phyloP scores from a whole-genome alignment of 2,888 invertebrate genomes.

The Dexiosoma caninum region DNA sequence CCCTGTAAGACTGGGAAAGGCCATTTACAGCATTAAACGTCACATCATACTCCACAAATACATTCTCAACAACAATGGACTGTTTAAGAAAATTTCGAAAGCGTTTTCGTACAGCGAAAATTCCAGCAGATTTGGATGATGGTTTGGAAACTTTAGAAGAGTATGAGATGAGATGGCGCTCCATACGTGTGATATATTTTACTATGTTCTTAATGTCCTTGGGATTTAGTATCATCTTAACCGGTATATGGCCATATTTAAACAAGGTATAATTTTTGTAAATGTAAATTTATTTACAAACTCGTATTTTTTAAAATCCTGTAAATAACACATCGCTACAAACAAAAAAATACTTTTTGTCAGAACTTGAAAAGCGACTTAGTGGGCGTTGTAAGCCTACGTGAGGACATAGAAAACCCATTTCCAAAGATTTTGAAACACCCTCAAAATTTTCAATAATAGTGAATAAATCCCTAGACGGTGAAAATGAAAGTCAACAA shows the following conservation, averaged over 20 bases:
- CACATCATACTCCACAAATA: neutral
- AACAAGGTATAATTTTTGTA: slow-evolving; percentile 83
- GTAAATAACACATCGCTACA: too few relatives aligned
- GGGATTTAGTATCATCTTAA: slow-evolving; percentile 91
- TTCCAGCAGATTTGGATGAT: slow-evolving; percentile 76
- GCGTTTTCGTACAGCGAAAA: slow-evolving; percentile 66
- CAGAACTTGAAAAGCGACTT: too few relatives aligned
- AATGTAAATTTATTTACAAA: too few relatives aligned
- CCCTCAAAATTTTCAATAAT: too few relatives aligned
- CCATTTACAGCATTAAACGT: neutral
- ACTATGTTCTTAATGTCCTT: slow-evolving; percentile 94
- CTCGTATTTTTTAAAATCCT: too few relatives aligned
- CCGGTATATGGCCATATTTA: slow-evolving; percentile 93
- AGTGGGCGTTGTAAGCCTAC: too few relatives aligned
- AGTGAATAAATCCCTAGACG: too few relatives aligned
- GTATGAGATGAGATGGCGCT: slow-evolving; percentile 85
- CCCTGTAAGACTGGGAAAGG: neutral
- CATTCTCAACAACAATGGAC: slow-evolving; percentile 68
- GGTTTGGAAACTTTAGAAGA: slow-evolving; percentile 84
- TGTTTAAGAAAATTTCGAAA: slow-evolving; percentile 64
- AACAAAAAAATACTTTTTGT: too few relatives aligned
- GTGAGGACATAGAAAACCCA: too few relatives aligned
- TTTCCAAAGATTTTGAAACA: too few relatives aligned
- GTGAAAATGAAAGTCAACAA: too few relatives aligned
- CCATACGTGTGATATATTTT: slow-evolving; percentile 89